Base-by-base conservation (phyloP, 1,140 invertebrate species). In the Drosophila ambigua region DNA sequence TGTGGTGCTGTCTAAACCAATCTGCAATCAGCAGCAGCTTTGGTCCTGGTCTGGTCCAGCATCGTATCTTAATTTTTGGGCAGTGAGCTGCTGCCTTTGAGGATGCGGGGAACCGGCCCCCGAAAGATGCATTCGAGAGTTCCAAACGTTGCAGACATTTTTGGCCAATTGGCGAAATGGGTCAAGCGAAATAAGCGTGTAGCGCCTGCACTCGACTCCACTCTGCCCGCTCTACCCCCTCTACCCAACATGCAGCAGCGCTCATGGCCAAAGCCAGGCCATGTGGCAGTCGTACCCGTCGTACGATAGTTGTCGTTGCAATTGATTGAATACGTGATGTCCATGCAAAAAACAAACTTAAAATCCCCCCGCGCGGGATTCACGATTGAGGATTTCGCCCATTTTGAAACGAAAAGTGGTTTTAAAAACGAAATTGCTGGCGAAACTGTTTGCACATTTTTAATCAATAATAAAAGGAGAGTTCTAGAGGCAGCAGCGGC, bases 271-370 rank as follows among this genome's bases (percentile, higher is more conserved):
- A 6, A 26, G 23, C 48, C 48, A 7, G 5, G 13, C 6, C 49
- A 5, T 16, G 16, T 46, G 45, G 60, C 51, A 50, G 61, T 53
- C 46, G 57, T 23, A 28, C 48, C 15, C 24, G 61, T 55, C 58
- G 61, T 61, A 46, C 66, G 62, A 35, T 68, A 48, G 67, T 43
- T 72, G 79, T 81, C 82, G 82, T 87, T 87, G 83, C 82, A 88
- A 88, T 88, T 87, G 82, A 87, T 87, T 87, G 82, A 87, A 87
- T 87, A 87, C 82, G 82, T 87, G 82, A 87, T 87, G 82, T 82
- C 83, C 82, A 87, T 87, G 78, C 82, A 82, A 82, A 87, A 87
- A 87, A 82, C 83, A 88, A 87, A 87, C 82, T 87, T 87, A 87
- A 87, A 85, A 82, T 62, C 83, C 71, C 54, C 23, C 49, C 76